Evolutionary conservation across 2,797 vertebrate species (phyloP).

Genomic region (Rhinichthys osculus): DNA sequence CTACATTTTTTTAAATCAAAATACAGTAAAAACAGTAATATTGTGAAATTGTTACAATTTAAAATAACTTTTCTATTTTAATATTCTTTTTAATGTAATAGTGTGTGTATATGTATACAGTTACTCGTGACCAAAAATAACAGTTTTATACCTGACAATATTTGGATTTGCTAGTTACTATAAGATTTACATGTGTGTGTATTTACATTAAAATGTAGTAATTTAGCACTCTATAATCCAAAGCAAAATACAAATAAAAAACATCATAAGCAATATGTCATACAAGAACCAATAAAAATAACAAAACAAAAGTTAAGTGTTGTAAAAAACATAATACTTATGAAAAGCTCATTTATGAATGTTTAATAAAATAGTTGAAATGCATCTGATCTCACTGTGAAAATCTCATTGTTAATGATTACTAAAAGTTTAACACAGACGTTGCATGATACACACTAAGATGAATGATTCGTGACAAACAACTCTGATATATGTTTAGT

Average conservation of each 20-base stretch:
- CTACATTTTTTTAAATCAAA: neutral
- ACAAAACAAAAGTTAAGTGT: neutral
- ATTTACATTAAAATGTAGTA: neutral
- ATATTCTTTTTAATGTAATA: neutral
- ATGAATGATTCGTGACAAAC: conserved; percentile 14
- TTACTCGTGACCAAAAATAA: conserved; percentile 2
- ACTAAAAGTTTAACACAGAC: neutral
- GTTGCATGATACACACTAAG: neutral
- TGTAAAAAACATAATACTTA: neutral
- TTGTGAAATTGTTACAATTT: neutral
- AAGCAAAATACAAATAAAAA: neutral
- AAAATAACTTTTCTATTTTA: neutral
- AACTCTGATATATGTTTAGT: conserved; percentile 15
- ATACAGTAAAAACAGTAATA: neutral
- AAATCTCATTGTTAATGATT: neutral
- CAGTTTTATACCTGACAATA: neutral
- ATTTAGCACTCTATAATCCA: neutral
- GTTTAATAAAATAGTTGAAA: conserved; percentile 16
- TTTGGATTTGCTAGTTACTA: neutral
- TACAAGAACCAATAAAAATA: neutral
- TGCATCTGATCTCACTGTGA: neutral
- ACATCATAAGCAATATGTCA: conserved; percentile 14
- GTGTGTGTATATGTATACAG: neutral
- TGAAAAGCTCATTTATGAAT: neutral
- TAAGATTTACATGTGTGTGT: neutral